Evolutionary conservation across 2,888 invertebrate species (phyloP), one percentile per base, ranked within the genome.

Genomic region (Neocrepidodera transversa): DNA sequence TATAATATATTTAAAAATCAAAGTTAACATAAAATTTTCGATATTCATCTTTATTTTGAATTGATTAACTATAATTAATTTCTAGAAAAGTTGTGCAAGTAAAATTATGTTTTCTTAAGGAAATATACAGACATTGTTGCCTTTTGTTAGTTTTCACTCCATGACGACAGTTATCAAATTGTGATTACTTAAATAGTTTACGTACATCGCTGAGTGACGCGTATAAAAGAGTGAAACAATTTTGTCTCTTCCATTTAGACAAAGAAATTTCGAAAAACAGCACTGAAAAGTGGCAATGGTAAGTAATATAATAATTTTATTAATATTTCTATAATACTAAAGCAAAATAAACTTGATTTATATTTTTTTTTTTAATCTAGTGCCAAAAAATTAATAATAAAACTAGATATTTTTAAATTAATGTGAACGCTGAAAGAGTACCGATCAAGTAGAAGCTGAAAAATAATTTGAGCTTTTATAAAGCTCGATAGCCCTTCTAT

Each of bases 251-350:
- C 13, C 45, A 45, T 45, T 45, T 45, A 45, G 11, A 26, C 28
- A 45, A 20, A 45, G 45, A 45, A 45, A 45, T 45, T 45, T 45
- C 26, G 26, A 45, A 45, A 43, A 45, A 45, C 45, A 45, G 11
- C 38, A 17, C 10, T 38, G 38, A 4, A 16, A 16, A 8, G 38
- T 38, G 38, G 38, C 38, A 38, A 38, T 38, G 38, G 38, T 38
- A 38, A 38, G 38, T 38, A n/a, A n/a, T n/a, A n/a, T n/a, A n/a
- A n/a, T n/a, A n/a, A n/a, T n/a, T 17, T 4, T 8, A 17, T 38
- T 38, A 2, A 38, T 10, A 11, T 38, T 16, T 38, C 7, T 16
- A 4, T 32, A 11, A 13, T 32, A 32, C 13, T 11, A 32, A 32
- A 32, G 2, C 2, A 5, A 32, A 3, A 32, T 8, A 8, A 28